Evolutionary conservation across 2,113 vertebrate genomes (phyloP), one percentile per base, ranked within the genome.

Genomic region (Furnarius figulus): DNA sequence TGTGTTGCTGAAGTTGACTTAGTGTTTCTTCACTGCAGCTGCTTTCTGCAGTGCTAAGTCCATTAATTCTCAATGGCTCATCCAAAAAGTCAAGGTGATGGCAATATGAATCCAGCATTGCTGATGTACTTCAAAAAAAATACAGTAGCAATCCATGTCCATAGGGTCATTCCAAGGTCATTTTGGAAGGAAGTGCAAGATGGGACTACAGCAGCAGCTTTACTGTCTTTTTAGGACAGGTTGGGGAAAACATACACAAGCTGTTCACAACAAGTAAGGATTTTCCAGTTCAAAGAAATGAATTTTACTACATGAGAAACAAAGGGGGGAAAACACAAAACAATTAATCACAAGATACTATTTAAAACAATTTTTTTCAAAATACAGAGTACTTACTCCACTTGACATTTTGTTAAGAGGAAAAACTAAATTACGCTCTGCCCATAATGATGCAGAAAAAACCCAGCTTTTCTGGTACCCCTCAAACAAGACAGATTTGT

Each of bases 251-350:
- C 4, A 4, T 63, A 87, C 15, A 23, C 22, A 61, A 76, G 58
- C 85, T 84, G 44, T 80, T 94, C 72, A 70, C 59, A 35, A 73
- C 6, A 55, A 91, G 27, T 55, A 95, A 88, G 28, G 61, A 75
- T 91, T 91, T 97, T 97, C 96, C 95, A 89, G 85, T 94, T 96
- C 33, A 82, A 91, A 85, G 40, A 82, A 95, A 96, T 12, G 3
- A 52, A 53, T 92, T 92, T 86, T 83, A 92, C 84, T 92, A 75
- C 47, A 71, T 42, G 14, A 97, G 84, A 94, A 72, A 81, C 7
- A 6, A 92, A 95, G 16, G 40, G 71, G 21, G 85, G 65, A 90
- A 96, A 86, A 93, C 63, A 70, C 79, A 96, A 94, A 89, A 28
- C 85, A 84, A 93, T 68, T 80, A 56, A 93, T 40, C 37, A 77